These are phyloP conservation scores for Stenolophus ochropezus DNA, from an alignment of 2,888 invertebrate species.

Conservation along the genomic window DNA sequence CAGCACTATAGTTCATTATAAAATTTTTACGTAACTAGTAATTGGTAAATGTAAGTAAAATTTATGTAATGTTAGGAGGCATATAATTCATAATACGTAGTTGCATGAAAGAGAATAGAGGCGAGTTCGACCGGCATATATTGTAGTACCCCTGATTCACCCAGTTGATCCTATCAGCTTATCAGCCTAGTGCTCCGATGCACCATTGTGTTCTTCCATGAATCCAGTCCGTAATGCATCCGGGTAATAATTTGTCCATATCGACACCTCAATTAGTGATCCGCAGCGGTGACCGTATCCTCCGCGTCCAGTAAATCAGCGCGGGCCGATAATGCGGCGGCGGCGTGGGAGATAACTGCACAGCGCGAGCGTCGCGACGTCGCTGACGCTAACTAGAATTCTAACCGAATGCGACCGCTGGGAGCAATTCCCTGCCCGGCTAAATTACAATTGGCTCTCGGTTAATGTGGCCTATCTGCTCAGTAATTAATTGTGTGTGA, in stretches of 20 bases:
- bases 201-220: background rate
- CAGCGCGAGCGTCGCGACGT: constrained; percentile 11
- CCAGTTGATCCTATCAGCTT: background rate
- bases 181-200: background rate
- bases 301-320: constrained; percentile 52
- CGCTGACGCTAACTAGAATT: constrained; percentile 39
- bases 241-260: constrained; percentile 39
- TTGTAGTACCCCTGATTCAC: background rate
- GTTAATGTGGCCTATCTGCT: constrained; percentile 56
- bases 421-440: constrained; percentile 56
- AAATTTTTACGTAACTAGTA: too few species aligned
- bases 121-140: too few species aligned
- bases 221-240: constrained; percentile 6
- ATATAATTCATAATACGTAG: background rate
- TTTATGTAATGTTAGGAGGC: too few species aligned
- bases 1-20: too few species aligned
- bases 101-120: background rate
- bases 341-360: constrained; percentile 14
- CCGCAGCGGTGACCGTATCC: constrained; percentile 46
- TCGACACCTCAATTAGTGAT: constrained; percentile 58
- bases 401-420: constrained; percentile 51
- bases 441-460: constrained; percentile 56
- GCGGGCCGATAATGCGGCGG: background rate
- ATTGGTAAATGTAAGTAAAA: too few species aligned
- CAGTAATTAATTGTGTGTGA: constrained; percentile 55